Evolutionary conservation across 1,140 invertebrate species (phyloP), one percentile per base, ranked within the genome.

Genomic region (Pectinophora gossypiella): DNA sequence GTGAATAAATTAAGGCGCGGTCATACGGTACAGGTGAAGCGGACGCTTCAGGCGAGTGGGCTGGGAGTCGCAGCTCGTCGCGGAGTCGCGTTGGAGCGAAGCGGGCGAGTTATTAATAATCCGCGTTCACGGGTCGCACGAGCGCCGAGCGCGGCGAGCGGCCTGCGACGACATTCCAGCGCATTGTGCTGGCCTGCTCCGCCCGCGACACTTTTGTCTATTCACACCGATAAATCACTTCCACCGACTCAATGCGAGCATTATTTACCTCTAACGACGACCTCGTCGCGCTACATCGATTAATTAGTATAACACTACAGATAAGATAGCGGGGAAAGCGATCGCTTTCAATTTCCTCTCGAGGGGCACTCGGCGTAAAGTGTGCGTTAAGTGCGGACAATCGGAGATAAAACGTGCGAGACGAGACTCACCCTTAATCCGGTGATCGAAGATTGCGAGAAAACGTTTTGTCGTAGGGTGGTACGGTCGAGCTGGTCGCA

Each of bases 291-390:
- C 67, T 74, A 78, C 77, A 77, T 83, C 83, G 78, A 85, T 86
- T 86, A 86, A 86, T 86, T 86, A 86, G 77, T 84, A 68, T 72
- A 81, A 81, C 83, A 83, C 80, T 75, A 76, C 61, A 76, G 80
- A 85, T 83, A 85, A 83, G 83, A 86, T 86, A 85, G 70, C 67
- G 61, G 74, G 77, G 76, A 81, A 84, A 85, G 77, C 74, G 81
- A 85, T 86, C 81, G 79, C 76, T 85, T 86, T 86, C 83, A 86
- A 86, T 86, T 86, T 86, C 77, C 83, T 86, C 79, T 82, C 64
- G 81, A 83, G 77, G 80, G 83, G 76, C 75, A 77, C 76, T 83
- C 73, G 72, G 77, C 79, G 78, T 81, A 80, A 86, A 86, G 83
- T 86, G 74, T 58, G 76, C 79, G 80, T 85, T 83, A 82, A 86